phyloP scores from a whole-genome alignment of 2,113 vertebrate genomes.

The Ctenodactylus gundi region DNA sequence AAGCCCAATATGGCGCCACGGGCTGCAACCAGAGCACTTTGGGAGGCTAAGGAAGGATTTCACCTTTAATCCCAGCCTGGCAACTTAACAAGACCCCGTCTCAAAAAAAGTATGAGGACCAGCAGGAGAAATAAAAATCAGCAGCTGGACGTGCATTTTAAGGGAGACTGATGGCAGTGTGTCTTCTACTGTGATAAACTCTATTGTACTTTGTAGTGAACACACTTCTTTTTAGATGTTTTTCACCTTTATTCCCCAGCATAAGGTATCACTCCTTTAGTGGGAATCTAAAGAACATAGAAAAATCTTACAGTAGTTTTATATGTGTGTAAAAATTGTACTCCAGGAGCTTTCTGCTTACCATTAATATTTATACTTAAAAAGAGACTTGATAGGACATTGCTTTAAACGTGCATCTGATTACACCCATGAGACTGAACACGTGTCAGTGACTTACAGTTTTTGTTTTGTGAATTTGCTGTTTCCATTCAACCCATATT shows the following conservation, averaged over 20 bases:
- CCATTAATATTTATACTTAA: neutral
- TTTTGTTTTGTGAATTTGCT: neutral
- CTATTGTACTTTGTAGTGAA: too few relatives aligned
- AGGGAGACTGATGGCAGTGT: too few relatives aligned
- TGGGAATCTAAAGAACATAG: neutral
- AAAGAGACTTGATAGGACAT: neutral
- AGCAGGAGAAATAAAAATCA: too few relatives aligned
- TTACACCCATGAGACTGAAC: neutral
- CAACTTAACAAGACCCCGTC: too few relatives aligned
- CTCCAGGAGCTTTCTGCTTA: neutral
- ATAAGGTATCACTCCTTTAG: neutral
- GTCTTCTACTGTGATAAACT: too few relatives aligned
- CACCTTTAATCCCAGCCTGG: too few relatives aligned
- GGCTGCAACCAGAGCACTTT: too few relatives aligned
- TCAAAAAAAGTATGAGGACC: too few relatives aligned
- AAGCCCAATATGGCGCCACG: too few relatives aligned
- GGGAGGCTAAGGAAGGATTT: too few relatives aligned
- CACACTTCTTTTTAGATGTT: neutral
- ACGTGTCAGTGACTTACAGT: neutral
- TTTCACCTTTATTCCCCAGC: neutral
- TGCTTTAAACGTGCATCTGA: neutral
- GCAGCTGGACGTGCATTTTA: too few relatives aligned
- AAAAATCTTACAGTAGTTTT: neutral
- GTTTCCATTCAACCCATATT: neutral
- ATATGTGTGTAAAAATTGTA: neutral